Percentiles rank a stretch among this genome's conserved stretches.
Conservation (phyloP, 1,140 invertebrate genomes). For the Matsumurasca onukii region DNA sequence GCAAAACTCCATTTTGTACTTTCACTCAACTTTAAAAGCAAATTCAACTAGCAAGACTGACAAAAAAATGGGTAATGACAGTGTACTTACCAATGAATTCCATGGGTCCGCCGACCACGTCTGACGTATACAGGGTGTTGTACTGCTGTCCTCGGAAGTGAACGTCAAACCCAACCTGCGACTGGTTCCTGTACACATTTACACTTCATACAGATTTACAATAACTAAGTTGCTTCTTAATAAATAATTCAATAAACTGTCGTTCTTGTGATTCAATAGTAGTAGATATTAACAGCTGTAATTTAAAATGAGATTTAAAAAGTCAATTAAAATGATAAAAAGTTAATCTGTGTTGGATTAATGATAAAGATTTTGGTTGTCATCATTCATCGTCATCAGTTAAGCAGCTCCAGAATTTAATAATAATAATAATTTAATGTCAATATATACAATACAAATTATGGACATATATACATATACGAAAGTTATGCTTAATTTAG, state of each 20-base stretch:
- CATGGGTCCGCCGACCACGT: slow-evolving; percentile 41
- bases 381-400: too few species aligned
- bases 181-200: slow-evolving; percentile 25
- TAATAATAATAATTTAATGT: too few species aligned
- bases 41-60: too few species aligned
- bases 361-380: too few species aligned
- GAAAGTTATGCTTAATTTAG: too few species aligned
- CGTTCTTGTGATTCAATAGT: not conserved
- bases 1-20: slow-evolving; percentile 9
- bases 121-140: slow-evolving; percentile 40
- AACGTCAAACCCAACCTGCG: slow-evolving; percentile 40
- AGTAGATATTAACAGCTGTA: not conserved
- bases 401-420: too few species aligned
- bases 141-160: slow-evolving; percentile 37
- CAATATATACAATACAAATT: too few species aligned
- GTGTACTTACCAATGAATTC: slow-evolving; percentile 42
- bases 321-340: not conserved
- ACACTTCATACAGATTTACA: not conserved
- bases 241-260: not conserved
- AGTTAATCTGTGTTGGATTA: not conserved
- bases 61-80: too few species aligned
- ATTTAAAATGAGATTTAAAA: not conserved
- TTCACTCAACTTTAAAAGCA: not conserved
- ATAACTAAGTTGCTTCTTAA: not conserved
- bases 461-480: too few species aligned